phyloP scores from a whole-genome alignment of 2,113 vertebrate species.

The Tauraco erythrolophus region DNA sequence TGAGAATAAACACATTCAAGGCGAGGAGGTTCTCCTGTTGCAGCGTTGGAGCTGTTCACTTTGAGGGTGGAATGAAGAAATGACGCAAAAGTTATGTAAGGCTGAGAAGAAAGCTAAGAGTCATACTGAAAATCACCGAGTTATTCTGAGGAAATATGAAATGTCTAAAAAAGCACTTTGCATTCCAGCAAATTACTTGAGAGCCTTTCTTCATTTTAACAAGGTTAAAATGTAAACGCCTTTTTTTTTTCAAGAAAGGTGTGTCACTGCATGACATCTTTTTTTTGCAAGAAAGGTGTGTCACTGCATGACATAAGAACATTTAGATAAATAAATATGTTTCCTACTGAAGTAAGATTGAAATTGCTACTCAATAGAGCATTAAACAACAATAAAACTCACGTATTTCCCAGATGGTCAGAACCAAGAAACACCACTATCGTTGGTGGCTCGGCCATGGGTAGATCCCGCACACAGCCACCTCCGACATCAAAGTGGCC shows the following conservation, averaged over 20 bases:
- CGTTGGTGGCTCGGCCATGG: fast-evolving
- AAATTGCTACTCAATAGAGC: background rate
- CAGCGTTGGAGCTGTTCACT: background rate
- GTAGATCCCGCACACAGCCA: fast-evolving
- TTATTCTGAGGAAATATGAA: background rate
- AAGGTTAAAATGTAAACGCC: background rate
- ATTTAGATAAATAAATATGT: background rate
- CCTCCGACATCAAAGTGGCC: background rate
- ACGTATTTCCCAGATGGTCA: background rate
- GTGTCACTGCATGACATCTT: background rate
- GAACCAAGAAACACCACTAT: background rate
- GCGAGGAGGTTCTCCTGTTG: background rate
- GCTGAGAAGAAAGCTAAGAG: background rate
- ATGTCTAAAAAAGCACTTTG: background rate
- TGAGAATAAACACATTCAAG: background rate
- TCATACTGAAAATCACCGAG: background rate
- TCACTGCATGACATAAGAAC: background rate
- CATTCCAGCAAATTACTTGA: background rate
- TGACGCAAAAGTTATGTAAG: background rate
- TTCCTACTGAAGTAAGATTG: background rate
- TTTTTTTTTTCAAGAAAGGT: background rate
- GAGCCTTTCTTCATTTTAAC: background rate
- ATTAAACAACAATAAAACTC: background rate
- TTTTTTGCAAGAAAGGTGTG: background rate
- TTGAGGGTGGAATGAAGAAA: background rate